A percentile compares a stretch with the other conserved stretches of the same genome.
Evolutionary conservation across 2,113 vertebrate genomes (phyloP).

Genomic region (Sporophila hypoxantha): DNA sequence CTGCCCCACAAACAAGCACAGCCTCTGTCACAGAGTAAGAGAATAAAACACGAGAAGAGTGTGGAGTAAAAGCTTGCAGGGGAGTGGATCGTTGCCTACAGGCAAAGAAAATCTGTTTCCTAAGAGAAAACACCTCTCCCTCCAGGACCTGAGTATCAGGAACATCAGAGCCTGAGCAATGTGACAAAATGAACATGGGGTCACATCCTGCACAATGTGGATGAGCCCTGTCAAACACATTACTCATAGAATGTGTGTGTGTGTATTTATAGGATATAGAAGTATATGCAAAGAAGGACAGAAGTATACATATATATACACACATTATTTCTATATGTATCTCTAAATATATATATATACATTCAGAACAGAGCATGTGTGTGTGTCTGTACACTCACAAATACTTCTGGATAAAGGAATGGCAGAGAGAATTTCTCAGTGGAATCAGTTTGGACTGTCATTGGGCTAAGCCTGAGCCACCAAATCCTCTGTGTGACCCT

Average conservation of each 20-base stretch:
- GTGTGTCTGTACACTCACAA: background rate
- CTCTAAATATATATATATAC: too few relatives aligned
- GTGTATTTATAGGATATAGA: background rate
- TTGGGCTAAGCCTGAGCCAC: background rate
- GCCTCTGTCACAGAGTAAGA: background rate
- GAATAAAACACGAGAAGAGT: background rate
- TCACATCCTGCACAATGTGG: background rate
- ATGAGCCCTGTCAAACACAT: background rate
- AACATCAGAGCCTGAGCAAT: background rate
- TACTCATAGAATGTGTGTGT: rapidly evolving
- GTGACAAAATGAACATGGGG: background rate
- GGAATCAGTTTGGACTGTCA: background rate
- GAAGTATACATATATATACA: background rate
- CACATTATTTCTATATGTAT: background rate
- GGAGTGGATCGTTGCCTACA: background rate
- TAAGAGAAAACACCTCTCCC: background rate
- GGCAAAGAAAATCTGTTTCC: background rate
- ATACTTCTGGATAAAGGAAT: background rate
- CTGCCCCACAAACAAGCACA: background rate
- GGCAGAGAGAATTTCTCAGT: background rate
- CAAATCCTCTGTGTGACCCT: background rate
- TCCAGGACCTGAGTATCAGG: background rate
- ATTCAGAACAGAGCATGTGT: background rate
- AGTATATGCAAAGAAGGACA: background rate
- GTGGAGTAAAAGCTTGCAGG: background rate